A percentile compares a stretch with the other conserved stretches of the same genome.
Evolutionary conservation across 2,113 vertebrate species (phyloP).

Genomic region (Phasianus colchicus): DNA sequence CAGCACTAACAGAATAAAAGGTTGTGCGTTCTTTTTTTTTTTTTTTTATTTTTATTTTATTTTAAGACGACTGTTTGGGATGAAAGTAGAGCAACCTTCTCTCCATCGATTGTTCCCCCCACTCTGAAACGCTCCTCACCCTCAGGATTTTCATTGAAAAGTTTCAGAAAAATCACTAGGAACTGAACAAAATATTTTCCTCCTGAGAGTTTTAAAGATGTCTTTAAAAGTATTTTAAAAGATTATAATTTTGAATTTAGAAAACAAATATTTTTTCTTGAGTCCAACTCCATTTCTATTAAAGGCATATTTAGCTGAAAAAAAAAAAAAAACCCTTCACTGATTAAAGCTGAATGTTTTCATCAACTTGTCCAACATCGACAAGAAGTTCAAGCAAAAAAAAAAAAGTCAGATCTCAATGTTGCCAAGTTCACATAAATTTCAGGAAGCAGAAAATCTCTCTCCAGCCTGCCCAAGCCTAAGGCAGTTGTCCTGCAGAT

Average conservation of each 20-base stretch:
- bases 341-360: neutral
- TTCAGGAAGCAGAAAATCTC: neutral
- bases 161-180: neutral
- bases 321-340: neutral
- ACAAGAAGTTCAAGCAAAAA: neutral
- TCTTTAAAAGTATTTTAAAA: neutral
- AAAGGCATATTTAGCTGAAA: neutral
- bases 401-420: neutral
- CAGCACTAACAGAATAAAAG: rapidly evolving
- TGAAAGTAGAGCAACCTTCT: neutral
- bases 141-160: neutral
- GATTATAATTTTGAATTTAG: neutral
- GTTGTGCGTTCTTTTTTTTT: too few species aligned
- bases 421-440: neutral
- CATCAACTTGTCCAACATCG: neutral
- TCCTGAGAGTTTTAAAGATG: neutral
- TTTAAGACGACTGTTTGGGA: neutral
- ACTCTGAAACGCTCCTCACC: neutral
- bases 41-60: neutral
- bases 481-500: neutral
- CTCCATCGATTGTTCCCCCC: too few species aligned
- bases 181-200: neutral
- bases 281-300: neutral
- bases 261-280: neutral
- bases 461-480: neutral